Evolutionary conservation across 2,113 vertebrate species (phyloP), one percentile per base, ranked within the genome.

Genomic region (Suncus etruscus): DNA sequence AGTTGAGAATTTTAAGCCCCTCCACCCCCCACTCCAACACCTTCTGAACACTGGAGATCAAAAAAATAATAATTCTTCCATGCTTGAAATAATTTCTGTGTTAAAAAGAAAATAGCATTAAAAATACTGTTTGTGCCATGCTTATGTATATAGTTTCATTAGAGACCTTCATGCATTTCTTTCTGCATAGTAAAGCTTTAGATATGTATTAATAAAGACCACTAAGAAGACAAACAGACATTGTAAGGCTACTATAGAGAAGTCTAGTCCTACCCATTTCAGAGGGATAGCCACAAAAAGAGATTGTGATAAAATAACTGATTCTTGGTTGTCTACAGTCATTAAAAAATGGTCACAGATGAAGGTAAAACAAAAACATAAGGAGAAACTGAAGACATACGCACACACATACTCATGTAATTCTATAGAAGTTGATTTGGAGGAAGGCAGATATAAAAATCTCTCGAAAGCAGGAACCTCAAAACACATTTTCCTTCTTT

Each of bases 191-290:
- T 29, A 32, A 79, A 92, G 45, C n/a, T 81, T 80, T 61, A 48
- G 16, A 20, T 45, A 20, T 75, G 6, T 29, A 3, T 58, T 45
- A 54, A 86, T 50, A 51, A 58, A 48, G 47, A 18, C 70, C 81
- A 74, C 22, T 11, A 12, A 22, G 58, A 89, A 66, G 39, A 45
- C 65, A 63, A 94, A 82, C 45, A 29, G 0, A 11, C 12, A 45
- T 11, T 25, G 2, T 0, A 0, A 1, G 0, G 25, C 10, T n/a
- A 18, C n/a, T 85, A 11, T 25, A 2, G 0, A 0, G 4, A 47
- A 31, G 68, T 48, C n/a, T 70, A 65, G 0, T 12, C 8, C 12
- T 0, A 4, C 11, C 14, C 2, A 22, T 27, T 0, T 45, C 29
- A 16, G 11, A 0, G 51, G 25, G n/a, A 4, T 12, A 39, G 22